Evolutionary conservation across 1,140 invertebrate genomes (phyloP), one percentile per base, ranked within the genome.

Genomic region (Ceratina calcarata): DNA sequence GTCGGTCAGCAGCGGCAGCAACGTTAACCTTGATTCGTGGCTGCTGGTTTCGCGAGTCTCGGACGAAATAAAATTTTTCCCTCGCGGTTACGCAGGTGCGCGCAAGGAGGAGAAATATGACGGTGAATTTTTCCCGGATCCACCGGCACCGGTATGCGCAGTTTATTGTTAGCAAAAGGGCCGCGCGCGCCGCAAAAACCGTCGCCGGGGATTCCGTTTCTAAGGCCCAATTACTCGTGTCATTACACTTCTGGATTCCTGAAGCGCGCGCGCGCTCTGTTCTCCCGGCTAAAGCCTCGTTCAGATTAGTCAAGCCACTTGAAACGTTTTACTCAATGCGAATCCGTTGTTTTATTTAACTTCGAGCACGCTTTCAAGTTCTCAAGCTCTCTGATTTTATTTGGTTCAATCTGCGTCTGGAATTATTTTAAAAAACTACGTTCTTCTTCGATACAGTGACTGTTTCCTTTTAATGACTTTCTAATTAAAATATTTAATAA

Each of bases 141-240:
- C 53, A 51, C 58, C 20, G 61, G 78, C 70, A 16, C 57, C 65
- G 87, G 73, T 80, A 83, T 86, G 76, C 69, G 53, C 85, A 45
- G 79, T 86, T 86, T 86, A 82, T 86, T 83, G 74, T 70, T 86
- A 86, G 83, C 84, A 86, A 83, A 86, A 86, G 81, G 82, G 73
- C 85, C 81, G 84, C 84, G 65, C 84, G 65, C 55, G 10, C 16
- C 15, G 55, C 77, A 80, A 86, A 80, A 85, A 86, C 64, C 71
- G 27, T 68, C 6, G 61, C 22, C 81, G 58, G 76, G 68, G 76
- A 86, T 86, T 86, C 85, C 85, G 76, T 86, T 86, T 86, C 85
- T 86, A 86, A 86, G 81, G 85, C 84, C 85, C 84, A 86, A 86
- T 86, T 86, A 86, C 85, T 86, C 73, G 84, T 86, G 84, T 86